phyloP scores from a whole-genome alignment of 37 sponge, comb jelly and placozoan genomes.

The Mnemiopsis leidyi region DNA sequence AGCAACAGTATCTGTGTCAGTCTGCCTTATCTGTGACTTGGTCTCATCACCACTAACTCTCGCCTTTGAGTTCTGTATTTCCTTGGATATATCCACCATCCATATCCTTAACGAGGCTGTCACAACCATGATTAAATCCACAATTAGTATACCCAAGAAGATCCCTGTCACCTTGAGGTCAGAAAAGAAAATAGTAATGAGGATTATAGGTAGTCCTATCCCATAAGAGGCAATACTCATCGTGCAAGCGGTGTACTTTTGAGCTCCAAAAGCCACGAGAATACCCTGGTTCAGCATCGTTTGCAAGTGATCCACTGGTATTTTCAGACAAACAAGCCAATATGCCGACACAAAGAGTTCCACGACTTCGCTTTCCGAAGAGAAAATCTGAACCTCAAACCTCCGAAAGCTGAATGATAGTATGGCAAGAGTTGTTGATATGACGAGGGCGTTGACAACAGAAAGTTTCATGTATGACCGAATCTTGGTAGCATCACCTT shows the following conservation, averaged over 20 bases:
- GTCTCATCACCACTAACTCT: too few species aligned
- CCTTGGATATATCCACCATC: not conserved
- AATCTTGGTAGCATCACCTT: not conserved
- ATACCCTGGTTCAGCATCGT: not conserved
- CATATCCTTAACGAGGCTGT: not conserved
- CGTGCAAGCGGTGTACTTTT: not conserved
- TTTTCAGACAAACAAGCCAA: not conserved
- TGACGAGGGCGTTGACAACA: not conserved
- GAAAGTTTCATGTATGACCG: not conserved
- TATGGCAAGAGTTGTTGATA: not conserved
- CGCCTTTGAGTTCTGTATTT: not conserved
- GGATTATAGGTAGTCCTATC: not conserved
- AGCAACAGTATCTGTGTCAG: too few species aligned
- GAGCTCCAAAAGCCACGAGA: constrained; percentile 6
- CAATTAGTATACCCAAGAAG: not conserved
- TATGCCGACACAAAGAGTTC: not conserved
- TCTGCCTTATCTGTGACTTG: too few species aligned
- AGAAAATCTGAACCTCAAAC: not conserved
- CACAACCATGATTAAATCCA: not conserved
- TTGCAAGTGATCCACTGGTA: constrained; percentile 16
- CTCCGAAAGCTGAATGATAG: not conserved
- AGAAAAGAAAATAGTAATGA: not conserved
- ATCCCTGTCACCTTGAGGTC: not conserved
- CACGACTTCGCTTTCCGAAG: not conserved
- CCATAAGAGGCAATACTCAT: not conserved